Conservation (phyloP, 2,113 vertebrate species). For the Helogale parvula region DNA sequence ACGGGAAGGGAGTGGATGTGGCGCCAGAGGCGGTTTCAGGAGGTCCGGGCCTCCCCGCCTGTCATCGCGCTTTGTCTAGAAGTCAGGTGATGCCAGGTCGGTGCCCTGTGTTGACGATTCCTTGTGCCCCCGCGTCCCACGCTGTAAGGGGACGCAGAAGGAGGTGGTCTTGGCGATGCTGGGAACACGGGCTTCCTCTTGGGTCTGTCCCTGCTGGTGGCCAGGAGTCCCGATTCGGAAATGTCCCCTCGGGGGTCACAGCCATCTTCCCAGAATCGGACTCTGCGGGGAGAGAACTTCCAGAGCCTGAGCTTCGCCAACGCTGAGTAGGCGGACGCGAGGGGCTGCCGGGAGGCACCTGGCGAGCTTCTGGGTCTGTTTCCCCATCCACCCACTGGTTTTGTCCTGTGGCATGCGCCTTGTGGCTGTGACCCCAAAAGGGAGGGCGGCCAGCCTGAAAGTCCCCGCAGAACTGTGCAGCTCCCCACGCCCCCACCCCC, state of each 20-base stretch:
- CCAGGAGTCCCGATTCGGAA: background rate
- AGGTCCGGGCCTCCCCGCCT: background rate
- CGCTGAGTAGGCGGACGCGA: fast-evolving
- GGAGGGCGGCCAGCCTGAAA: background rate
- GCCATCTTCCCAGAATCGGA: background rate
- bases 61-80: background rate
- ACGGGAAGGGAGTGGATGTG: background rate
- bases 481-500: too few species aligned
- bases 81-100: too few species aligned
- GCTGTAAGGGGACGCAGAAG: background rate
- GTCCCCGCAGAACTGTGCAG: background rate
- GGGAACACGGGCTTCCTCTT: fast-evolving
- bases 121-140: background rate
- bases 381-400: fast-evolving
- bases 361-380: background rate
- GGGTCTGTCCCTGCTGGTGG: background rate
- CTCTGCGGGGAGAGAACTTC: background rate
- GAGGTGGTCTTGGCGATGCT: background rate
- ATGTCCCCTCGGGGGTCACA: fast-evolving
- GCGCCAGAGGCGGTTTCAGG: too few species aligned
- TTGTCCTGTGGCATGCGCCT: fast-evolving
- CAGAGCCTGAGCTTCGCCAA: background rate
- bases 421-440: background rate
- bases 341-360: background rate
- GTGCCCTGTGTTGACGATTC: background rate